Base-by-base conservation (phyloP, 2,797 vertebrate genomes). In the Poecilia velifera region DNA sequence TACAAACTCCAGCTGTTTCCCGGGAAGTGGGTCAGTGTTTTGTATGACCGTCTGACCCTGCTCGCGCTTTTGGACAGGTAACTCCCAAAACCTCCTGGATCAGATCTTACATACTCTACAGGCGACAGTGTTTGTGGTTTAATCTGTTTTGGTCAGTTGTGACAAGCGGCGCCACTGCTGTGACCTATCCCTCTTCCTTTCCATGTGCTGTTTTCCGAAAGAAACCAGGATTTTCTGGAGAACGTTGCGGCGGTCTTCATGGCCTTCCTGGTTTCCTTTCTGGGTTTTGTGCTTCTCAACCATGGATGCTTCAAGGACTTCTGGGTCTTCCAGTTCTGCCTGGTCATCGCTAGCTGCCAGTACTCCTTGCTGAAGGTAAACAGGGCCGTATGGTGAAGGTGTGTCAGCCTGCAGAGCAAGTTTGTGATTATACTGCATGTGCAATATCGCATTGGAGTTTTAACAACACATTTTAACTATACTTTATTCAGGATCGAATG, bases 291-390 rank as follows among this genome's bases (percentile, higher is more conserved):
- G 84, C 97, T 98, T 6, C 93, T 99, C 75, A 99, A 96, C 84
- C 97, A 95, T 34, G 98, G 98, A 83, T 98, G 98, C 88, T 99
- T 98, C 94, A 98, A 97, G 93, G 98, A 99, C 79, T 94, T 98
- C 86, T 98, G 98, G 97, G 94, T 97, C 41, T 96, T 99, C 43
- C 96, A 98, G 91, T 99, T 99, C 94, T 99, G 98, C 89, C 93
- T 99, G 0, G 96, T 99, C 84, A 99, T 99, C 84, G 98, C 98
- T 82, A 98, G 98, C 91, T 99, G 98, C 92, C 98, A 99, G 90
- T 99, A 99, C 90, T 99, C 98, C 39, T 94, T 99, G 83, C 90
- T 99, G 68, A 99, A 99, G 97, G 98, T 98, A 96, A 88, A 47
- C 57, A 25, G 10, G 25, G 43, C 25, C 20, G 18, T 25, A 53